Conservation (phyloP, 1,140 invertebrate genomes). For the Parasteatoda tepidariorum region DNA sequence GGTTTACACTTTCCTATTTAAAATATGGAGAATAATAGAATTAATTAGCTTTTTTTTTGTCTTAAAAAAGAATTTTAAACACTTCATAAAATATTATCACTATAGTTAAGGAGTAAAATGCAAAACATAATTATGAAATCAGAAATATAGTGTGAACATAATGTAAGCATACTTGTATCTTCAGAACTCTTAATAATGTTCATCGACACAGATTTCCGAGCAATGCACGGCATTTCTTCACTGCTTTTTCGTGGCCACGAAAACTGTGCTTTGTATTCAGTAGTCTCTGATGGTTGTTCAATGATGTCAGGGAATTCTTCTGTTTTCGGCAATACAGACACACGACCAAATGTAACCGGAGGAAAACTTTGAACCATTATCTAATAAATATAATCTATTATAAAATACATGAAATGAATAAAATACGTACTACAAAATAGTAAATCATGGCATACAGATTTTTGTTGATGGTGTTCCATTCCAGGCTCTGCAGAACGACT, state of each 20-base stretch:
- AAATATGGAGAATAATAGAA: too few species aligned
- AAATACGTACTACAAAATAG: not conserved
- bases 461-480: conserved; percentile 35
- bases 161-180: conserved; percentile 4
- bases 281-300: conserved; percentile 27
- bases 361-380: conserved; percentile 61
- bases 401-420: not conserved
- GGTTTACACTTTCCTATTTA: too few species aligned
- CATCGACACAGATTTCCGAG: conserved; percentile 57
- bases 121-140: too few species aligned
- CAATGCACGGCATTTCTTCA: not conserved
- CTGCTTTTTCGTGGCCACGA: conserved; percentile 44
- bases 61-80: too few species aligned
- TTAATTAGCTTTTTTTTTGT: too few species aligned
- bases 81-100: too few species aligned
- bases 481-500: conserved; percentile 58
- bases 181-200: conserved; percentile 44
- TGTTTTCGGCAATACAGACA: conserved; percentile 31
- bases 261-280: conserved; percentile 56
- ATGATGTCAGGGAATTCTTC: conserved; percentile 39
- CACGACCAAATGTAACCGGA: conserved; percentile 43
- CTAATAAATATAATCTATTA: not conserved
- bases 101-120: too few species aligned
- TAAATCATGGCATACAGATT: conserved; percentile 9
- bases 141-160: too few species aligned